Evolutionary conservation across 1,140 invertebrate genomes (phyloP).

Genomic region (Ptiloglossa arizonensis): DNA sequence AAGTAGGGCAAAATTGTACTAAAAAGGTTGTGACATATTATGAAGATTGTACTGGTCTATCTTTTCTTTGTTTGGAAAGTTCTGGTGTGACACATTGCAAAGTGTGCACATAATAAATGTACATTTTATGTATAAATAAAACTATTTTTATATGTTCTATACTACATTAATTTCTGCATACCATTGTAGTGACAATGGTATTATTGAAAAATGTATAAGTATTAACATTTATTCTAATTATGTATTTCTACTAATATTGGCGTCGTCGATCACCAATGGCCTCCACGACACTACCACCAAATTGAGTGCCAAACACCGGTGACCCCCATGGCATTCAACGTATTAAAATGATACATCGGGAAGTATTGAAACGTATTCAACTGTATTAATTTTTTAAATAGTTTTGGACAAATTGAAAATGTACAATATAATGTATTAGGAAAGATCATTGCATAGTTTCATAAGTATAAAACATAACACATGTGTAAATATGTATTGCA

Average conservation of each 20-base stretch:
- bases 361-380: no score
- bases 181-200: not conserved
- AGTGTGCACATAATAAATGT: not conserved
- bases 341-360: no score
- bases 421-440: no score
- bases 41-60: conserved; percentile 9
- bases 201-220: not conserved
- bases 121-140: conserved; percentile 7
- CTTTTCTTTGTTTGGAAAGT: conserved; percentile 11
- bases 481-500: not conserved
- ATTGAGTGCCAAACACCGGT: no score
- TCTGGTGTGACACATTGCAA: conserved; percentile 18
- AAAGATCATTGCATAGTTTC: no score
- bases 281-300: no score
- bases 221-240: not conserved
- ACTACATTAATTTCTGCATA: not conserved
- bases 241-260: no score
- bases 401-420: no score
- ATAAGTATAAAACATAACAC: no score
- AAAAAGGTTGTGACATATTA: conserved; percentile 33
- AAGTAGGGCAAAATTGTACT: conserved; percentile 16
- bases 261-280: no score
- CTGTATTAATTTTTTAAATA: not conserved
- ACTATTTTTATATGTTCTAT: conserved; percentile 3
- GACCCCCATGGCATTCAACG: no score